Evolutionary conservation across 64 coral and sea anemone genomes (phyloP).

Genomic region (Pocillopora damicornis): DNA sequence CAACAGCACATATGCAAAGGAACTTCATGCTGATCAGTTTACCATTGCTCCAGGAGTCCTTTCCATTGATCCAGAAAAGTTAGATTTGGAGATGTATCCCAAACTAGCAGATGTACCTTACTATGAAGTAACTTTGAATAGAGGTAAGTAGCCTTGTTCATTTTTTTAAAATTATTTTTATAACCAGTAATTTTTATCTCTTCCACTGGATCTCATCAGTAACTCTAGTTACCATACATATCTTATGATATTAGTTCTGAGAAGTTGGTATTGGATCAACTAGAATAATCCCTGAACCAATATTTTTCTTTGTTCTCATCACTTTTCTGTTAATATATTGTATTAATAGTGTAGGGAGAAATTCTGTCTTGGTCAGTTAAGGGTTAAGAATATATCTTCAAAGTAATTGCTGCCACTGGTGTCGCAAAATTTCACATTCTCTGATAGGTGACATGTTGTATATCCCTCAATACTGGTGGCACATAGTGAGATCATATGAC

Average conservation of each 20-base stretch:
- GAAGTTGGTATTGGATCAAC: no score
- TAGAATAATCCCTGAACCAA: no score
- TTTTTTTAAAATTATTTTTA: neutral
- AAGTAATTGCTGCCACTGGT: neutral
- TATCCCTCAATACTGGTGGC: slow-evolving; percentile 99
- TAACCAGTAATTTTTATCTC: neutral
- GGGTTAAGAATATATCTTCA: neutral
- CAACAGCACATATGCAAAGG: slow-evolving; percentile 69
- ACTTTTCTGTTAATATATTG: no score
- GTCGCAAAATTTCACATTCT: neutral
- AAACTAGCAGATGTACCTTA: slow-evolving; percentile 73
- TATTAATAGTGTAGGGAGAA: no score
- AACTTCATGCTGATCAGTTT: slow-evolving; percentile 82
- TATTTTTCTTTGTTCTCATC: no score
- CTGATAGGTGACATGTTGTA: slow-evolving; percentile 93
- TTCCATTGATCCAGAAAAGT: slow-evolving; percentile 67
- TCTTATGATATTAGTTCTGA: no score
- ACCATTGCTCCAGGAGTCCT: slow-evolving; percentile 68
- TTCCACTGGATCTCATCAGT: neutral
- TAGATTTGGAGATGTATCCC: slow-evolving; percentile 67
- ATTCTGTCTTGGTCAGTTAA: no score
- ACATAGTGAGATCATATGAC: slow-evolving; percentile 67
- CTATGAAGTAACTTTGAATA: slow-evolving; percentile 62
- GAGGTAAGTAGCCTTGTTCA: slow-evolving; percentile 36
- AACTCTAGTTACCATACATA: no score